Conservation (phyloP, 2,797 vertebrate genomes). For the Enteromius radiatus region DNA sequence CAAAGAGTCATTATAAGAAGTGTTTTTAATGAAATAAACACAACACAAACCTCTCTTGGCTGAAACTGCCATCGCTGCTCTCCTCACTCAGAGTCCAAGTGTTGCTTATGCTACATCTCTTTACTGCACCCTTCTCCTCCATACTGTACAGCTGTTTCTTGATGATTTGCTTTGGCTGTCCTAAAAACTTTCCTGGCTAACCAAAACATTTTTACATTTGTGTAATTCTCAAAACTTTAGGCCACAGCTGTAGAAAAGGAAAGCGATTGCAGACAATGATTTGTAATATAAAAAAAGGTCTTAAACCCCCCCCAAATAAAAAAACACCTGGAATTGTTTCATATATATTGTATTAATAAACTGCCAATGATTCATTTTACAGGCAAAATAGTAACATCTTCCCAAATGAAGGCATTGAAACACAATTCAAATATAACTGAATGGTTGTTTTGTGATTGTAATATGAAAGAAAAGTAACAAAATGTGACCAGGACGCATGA, state of each 20-base stretch:
- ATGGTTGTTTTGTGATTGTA: background rate
- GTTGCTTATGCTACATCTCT: background rate
- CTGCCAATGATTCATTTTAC: background rate
- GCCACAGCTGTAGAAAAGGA: too few relatives aligned
- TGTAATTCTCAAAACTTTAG: too few relatives aligned
- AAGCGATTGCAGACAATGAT: too few relatives aligned
- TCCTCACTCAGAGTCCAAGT: background rate
- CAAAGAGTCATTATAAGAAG: background rate
- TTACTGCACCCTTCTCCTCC: background rate
- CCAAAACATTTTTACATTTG: too few relatives aligned
- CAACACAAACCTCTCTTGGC: conserved; percentile 12
- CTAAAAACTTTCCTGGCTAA: background rate
- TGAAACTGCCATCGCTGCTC: background rate
- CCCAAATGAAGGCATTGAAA: background rate
- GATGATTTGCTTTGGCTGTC: fast-evolving
- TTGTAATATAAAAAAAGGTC: background rate
- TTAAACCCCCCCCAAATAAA: too few relatives aligned
- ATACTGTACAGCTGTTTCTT: conserved; percentile 32
- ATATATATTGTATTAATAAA: background rate
- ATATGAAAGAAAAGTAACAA: background rate
- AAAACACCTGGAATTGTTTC: background rate
- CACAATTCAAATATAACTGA: too few relatives aligned
- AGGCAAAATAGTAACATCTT: background rate
- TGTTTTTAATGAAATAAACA: background rate
- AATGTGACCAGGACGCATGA: background rate